Base-by-base conservation (phyloP, 2,113 vertebrate genomes). In the Ellobius talpinus region DNA sequence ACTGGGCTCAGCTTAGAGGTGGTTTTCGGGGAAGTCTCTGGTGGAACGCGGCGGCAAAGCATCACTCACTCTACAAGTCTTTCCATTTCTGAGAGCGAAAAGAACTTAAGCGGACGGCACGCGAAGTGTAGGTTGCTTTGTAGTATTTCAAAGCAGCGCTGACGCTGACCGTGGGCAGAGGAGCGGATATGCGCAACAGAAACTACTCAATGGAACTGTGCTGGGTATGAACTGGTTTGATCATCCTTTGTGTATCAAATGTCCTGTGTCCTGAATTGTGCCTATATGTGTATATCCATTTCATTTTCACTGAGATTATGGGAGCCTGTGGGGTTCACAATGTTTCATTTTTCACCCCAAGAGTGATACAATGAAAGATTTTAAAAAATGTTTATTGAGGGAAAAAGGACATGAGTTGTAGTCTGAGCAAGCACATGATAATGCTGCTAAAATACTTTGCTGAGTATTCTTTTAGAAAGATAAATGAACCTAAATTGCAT, bases 191-290 rank as follows among this genome's bases (percentile, higher is more conserved):
- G 95, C 86, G 97, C 91, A 23, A 66, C 29, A 87, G 88, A 84
- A 97, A 97, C 96, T 97, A 78, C 94, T 96, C 84, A 88, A 87
- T 85, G 94, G 86, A 91, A 94, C 11, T 89, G 68, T 89, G 52
- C 94, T 79, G 93, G 97, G 97, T 97, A 97, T 96, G 97, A 95
- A 58, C 79, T 50, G 29, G 26, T 96, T 73, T 94, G 90, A 78
- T 91, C 84, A 58, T 85, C 90, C 93, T 97, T 97, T 97, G 95
- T 97, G 96, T 95, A 29, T 73, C 81, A 52, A n/a, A 61, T 55
- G 95, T 96, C 89, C 72, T 97, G 50, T 96, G 96, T 97, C 93
- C 96, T 87, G 73, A 93, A 52, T 79, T 86, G 91, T 94, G 93
- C 87, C 36, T 96, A 4, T 93, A n/a, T 94, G 87, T 91, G 5